phyloP scores from a whole-genome alignment of 37 sponge, comb jelly and placozoan genomes.

The Bolinopsis microptera region DNA sequence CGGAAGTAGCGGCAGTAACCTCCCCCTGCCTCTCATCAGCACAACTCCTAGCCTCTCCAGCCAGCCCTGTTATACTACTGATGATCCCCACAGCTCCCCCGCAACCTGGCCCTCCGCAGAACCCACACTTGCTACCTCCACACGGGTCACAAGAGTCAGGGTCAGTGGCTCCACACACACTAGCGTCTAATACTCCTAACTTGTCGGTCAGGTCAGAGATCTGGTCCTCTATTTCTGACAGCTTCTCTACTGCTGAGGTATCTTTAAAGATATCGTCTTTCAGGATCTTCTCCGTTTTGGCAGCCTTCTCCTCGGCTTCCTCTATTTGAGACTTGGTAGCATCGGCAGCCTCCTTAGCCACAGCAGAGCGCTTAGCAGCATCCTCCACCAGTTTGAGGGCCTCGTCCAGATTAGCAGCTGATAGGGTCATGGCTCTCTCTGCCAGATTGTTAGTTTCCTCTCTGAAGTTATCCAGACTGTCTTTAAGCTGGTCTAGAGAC shows the following conservation, averaged over 20 bases:
- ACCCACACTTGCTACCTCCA: conserved; percentile 61
- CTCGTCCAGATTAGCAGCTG: conserved; percentile 55
- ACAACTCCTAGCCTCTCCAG: conserved; percentile 29
- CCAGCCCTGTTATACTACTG: conserved; percentile 21
- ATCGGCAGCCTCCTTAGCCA: not conserved
- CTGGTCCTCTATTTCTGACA: not conserved
- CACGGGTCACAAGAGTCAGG: conserved; percentile 34
- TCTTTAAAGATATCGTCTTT: conserved; percentile 42
- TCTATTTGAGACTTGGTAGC: not conserved
- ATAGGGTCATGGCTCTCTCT: conserved; percentile 26
- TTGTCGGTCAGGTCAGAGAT: conserved; percentile 49
- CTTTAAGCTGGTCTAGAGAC: not conserved
- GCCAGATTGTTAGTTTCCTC: not conserved
- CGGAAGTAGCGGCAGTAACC: not conserved
- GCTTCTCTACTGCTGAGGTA: conserved; percentile 29
- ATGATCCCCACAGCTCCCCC: conserved; percentile 59
- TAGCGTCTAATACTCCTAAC: conserved; percentile 14
- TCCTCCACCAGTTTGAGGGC: conserved; percentile 40
- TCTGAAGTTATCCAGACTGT: conserved; percentile 1
- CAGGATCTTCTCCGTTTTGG: not conserved
- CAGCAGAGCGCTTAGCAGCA: not conserved
- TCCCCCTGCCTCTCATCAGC: conserved; percentile 25
- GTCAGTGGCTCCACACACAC: conserved; percentile 22
- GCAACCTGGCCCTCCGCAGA: conserved; percentile 43
- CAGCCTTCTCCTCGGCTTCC: conserved; percentile 23